Evolutionary conservation across 2,113 vertebrate species (phyloP).

Genomic region (Corydoras sp.): DNA sequence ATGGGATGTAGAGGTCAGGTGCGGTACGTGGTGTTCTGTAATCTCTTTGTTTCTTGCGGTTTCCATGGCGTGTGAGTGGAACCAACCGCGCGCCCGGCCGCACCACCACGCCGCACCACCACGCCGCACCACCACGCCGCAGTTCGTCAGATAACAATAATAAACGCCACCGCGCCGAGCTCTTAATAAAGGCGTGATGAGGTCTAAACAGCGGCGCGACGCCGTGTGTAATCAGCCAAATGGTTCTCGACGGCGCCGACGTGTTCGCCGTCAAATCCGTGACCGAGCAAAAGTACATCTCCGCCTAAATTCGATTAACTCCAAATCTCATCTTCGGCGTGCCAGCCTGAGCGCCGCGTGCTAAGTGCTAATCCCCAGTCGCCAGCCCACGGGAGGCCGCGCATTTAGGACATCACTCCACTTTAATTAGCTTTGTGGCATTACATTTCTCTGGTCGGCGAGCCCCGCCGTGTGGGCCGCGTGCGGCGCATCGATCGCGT

Average conservation of each 20-base stretch:
- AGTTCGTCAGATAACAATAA: too few species aligned
- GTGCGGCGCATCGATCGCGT: too few species aligned
- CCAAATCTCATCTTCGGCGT: constrained; percentile 23
- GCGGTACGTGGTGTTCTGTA: too few species aligned
- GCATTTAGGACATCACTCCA: constrained; percentile 44
- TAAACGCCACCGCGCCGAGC: too few species aligned
- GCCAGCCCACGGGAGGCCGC: neutral
- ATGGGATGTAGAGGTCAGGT: too few species aligned
- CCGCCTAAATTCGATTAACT: constrained; percentile 14
- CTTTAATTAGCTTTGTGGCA: constrained; percentile 43
- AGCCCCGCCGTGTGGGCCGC: constrained; percentile 22
- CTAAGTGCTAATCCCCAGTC: constrained; percentile 11
- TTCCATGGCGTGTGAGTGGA: too few species aligned
- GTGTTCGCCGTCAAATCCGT: constrained; percentile 13
- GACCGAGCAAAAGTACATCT: constrained; percentile 49
- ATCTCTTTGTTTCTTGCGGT: too few species aligned
- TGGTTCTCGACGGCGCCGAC: constrained; percentile 5
- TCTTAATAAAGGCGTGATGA: too few species aligned
- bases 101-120: too few species aligned
- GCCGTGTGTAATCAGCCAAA: neutral
- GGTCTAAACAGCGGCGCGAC: too few species aligned
- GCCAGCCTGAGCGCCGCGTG: constrained; percentile 37
- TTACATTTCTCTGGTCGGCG: constrained; percentile 33
- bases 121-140: too few species aligned
- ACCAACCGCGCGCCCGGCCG: too few species aligned